Evolutionary conservation across 2,888 invertebrate species (phyloP), one percentile per base, ranked within the genome.

Genomic region (Unio pictorum): DNA sequence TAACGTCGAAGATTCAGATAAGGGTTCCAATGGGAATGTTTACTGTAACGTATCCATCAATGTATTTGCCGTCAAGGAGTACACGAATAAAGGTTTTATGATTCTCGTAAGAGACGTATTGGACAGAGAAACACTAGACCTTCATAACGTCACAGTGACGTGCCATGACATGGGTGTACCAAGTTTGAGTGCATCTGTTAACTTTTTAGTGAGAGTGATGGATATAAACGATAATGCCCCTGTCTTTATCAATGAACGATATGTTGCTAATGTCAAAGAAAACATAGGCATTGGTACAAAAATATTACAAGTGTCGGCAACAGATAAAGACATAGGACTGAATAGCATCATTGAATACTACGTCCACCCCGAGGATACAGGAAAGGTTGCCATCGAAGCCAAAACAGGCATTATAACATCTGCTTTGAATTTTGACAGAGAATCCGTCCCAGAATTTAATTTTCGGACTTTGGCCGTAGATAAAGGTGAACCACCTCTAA

Each of bases 221-320:
- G 98, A 97, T 90, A 94, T 95, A 63, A 98, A 98, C 90, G 97
- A 98, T 90, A 97, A 97, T 89, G 95, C 96, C 87, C 97, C 97
- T 0, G 92, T 94, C 64, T 97, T 97, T 89, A 94, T 69, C 18
- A 66, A 75, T 54, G 30, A 64, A 2, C 26, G 69, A 1, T 83
- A 83, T 66, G 64, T 72, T 8, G 82, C 78, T 8, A 69, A 55
- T 6, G 71, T 83, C 4, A 57, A 60, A 18, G 86, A 86, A 72
- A 84, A 84, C 58, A 82, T 80, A 54, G 56, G 45, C 11, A 26
- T 75, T 5, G 76, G 79, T 28, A 73, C 69, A 8, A 66, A 94
- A 8, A 95, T 98, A 3, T 94, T 94, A 4, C 95, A 94, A 78
- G 94, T 97, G 7, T 92, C 93, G 57, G 98, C 98, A 0, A 93